phyloP scores from a whole-genome alignment of 2,113 vertebrate species.

The Tachysurus vachellii region DNA sequence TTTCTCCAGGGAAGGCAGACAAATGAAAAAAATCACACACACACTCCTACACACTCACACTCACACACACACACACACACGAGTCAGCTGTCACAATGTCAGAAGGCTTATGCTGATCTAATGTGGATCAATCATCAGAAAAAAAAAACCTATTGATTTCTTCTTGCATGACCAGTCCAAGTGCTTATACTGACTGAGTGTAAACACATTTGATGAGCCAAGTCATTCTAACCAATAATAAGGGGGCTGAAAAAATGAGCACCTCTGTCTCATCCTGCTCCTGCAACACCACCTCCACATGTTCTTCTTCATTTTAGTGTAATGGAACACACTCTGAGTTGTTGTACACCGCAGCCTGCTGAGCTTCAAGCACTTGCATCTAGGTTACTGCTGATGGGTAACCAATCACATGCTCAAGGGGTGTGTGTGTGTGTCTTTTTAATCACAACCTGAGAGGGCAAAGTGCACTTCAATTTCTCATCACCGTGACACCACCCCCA shows the following conservation, averaged over 20 bases:
- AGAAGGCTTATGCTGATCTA: constrained; percentile 4
- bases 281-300: constrained; percentile 29
- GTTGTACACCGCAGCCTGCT: constrained; percentile 17
- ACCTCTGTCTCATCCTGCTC: constrained; percentile 43
- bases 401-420: constrained; percentile 52
- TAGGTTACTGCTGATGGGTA: constrained; percentile 37
- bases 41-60: no score
- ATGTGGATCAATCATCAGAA: constrained; percentile 52
- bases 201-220: constrained; percentile 61
- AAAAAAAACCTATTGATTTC: constrained; percentile 58
- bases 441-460: constrained; percentile 37
- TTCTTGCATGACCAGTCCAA: constrained; percentile 41
- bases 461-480: constrained; percentile 66
- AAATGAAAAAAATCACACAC: constrained; percentile 29
- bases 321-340: constrained; percentile 41
- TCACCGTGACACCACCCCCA: constrained; percentile 54
- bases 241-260: constrained; percentile 53
- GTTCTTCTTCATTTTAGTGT: constrained; percentile 30
- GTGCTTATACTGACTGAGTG: constrained; percentile 51
- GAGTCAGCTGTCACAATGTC: neutral
- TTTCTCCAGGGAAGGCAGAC: constrained; percentile 39
- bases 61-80: no score
- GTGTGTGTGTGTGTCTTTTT: constrained; percentile 5
- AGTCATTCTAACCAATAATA: constrained; percentile 52
- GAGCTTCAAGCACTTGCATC: constrained; percentile 35